Percentiles rank a stretch among this genome's conserved stretches.
Conservation (phyloP, 23 tunicate species). For the Halocynthia aurantium region DNA sequence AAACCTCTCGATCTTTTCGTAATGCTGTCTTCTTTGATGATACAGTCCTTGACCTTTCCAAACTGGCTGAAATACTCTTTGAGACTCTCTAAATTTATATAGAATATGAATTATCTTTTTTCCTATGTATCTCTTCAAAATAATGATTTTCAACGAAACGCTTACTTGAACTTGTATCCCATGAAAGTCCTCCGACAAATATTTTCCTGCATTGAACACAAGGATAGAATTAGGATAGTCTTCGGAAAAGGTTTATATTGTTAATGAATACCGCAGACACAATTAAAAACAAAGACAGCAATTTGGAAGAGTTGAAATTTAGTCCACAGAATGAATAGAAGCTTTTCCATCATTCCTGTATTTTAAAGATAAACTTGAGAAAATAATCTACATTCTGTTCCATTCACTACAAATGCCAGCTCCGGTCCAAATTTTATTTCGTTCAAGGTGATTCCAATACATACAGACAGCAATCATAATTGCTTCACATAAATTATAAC, state of each 20-base stretch:
- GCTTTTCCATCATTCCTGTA: no score
- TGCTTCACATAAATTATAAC: not conserved
- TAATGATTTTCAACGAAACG: conserved; percentile 7
- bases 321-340: not conserved
- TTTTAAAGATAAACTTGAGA: not conserved
- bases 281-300: no score
- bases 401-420: not conserved
- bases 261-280: not conserved
- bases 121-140: not conserved
- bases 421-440: no score
- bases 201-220: conserved; percentile 39
- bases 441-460: no score
- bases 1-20: conserved; percentile 59
- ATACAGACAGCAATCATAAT: no score
- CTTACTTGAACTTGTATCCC: conserved; percentile 80
- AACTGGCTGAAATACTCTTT: conserved; percentile 48
- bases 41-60: conserved; percentile 57
- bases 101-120: no score
- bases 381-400: not conserved
- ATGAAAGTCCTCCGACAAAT: conserved; percentile 83
- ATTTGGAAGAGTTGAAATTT: not conserved
- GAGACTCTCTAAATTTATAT: conserved; percentile 27
- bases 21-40: conserved; percentile 45
- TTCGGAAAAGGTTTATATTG: not conserved
- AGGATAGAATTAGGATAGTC: not conserved